A percentile compares a stretch with the other conserved stretches of the same genome.
Conservation (phyloP, 2,888 invertebrate genomes). For the Lasius fuliginosus region DNA sequence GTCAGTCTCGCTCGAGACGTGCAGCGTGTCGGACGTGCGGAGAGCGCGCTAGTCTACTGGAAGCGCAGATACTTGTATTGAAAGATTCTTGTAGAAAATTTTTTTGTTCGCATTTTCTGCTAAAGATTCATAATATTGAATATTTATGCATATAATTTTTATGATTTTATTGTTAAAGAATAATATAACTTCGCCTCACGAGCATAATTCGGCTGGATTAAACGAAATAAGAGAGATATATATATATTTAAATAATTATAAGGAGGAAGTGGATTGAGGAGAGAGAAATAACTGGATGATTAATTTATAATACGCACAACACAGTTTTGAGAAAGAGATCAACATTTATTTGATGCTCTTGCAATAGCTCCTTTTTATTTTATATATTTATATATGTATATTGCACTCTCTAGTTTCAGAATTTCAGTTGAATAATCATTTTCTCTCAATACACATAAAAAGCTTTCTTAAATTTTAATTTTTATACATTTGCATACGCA, state of each 20-base stretch:
- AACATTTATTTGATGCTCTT: conserved; percentile 86
- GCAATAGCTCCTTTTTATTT: conserved; percentile 68
- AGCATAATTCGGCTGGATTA: neutral
- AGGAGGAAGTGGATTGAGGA: conserved; percentile 1
- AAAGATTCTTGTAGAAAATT: too few species aligned
- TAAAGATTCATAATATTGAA: neutral
- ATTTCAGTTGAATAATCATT: too few species aligned
- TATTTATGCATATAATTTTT: neutral
- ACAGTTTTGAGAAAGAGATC: conserved; percentile 83
- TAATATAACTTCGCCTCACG: neutral
- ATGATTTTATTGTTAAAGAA: neutral
- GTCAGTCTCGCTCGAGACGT: conserved; percentile 29
- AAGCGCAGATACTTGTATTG: neutral
- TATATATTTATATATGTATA: neutral
- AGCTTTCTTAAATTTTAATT: too few species aligned
- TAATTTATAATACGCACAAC: conserved; percentile 53
- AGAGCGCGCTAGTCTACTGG: neutral
- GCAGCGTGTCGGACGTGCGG: conserved; percentile 55
- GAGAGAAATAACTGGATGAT: neutral
- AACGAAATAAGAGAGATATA: neutral
- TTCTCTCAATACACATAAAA: too few species aligned
- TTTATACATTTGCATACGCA: too few species aligned
- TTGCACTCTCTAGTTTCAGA: too few species aligned
- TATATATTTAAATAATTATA: neutral
- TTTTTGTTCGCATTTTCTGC: neutral